Evolutionary conservation across 2,888 invertebrate species (phyloP).

Genomic region (Archips crataeganus): DNA sequence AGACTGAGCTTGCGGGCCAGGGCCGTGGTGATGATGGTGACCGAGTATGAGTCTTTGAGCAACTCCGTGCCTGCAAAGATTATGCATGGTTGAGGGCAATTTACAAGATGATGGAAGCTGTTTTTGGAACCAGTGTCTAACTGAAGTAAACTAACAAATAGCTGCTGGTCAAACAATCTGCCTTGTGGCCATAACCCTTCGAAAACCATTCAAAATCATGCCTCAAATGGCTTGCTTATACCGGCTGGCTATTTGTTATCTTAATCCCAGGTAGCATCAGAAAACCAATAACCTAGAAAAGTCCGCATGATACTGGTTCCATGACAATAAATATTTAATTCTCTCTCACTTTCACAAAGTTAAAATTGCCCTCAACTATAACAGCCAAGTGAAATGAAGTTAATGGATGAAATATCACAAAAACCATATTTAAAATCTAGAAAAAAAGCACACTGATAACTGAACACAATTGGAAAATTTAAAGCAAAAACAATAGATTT

Average conservation of each 20-base stretch:
- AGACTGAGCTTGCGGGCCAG: conserved; percentile 88
- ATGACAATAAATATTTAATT: no score
- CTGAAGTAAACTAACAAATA: neutral
- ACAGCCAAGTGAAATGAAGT: conserved; percentile 31
- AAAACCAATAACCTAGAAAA: no score
- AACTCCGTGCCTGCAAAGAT: conserved; percentile 77
- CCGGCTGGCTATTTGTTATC: no score
- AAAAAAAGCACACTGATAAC: neutral
- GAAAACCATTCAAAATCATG: no score
- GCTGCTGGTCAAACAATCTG: no score
- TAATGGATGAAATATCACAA: conserved; percentile 10
- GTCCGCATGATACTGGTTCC: neutral
- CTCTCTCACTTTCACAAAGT: no score
- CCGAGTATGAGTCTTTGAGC: conserved; percentile 82
- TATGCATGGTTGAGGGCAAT: conserved; percentile 51
- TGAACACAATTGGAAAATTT: no score
- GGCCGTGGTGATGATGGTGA: conserved; percentile 87
- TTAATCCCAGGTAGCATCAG: no score
- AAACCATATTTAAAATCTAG: neutral
- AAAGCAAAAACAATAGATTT: neutral
- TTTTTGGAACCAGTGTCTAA: neutral
- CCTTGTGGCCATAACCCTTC: no score
- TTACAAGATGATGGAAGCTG: conserved; percentile 38
- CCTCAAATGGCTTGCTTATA: no score
- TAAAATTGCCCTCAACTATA: conserved; percentile 33